These are phyloP conservation scores for Aspiorhynchus laticeps DNA, from an alignment of 2,113 vertebrate species.

Conservation along the genomic window DNA sequence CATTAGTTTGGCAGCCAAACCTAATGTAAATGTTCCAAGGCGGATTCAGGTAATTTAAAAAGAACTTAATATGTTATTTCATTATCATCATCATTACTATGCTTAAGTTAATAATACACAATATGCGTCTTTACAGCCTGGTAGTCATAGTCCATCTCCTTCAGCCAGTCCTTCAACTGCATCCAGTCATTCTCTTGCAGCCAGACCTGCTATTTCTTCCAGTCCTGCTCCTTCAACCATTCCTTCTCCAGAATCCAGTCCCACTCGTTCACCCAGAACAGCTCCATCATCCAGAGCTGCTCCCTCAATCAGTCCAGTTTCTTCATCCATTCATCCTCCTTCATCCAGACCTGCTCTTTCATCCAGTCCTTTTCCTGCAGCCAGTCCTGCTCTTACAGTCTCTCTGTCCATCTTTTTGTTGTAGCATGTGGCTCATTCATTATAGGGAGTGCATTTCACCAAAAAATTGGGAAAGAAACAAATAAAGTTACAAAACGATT, in stretches of 20 bases:
- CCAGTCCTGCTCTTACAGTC: neutral
- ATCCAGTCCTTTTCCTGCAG: neutral
- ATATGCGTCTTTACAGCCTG: neutral
- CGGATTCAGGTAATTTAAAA: slow-evolving; percentile 4
- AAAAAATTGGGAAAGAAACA: too few relatives aligned
- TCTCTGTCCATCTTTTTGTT: neutral
- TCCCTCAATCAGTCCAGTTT: too few relatives aligned
- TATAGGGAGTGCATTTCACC: too few relatives aligned
- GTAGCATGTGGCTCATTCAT: too few relatives aligned
- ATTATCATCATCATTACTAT: neutral
- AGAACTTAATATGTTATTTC: neutral
- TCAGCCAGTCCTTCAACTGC: neutral
- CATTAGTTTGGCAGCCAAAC: neutral
- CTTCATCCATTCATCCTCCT: too few relatives aligned
- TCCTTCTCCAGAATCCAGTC: too few relatives aligned
- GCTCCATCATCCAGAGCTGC: too few relatives aligned
- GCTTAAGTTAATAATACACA: neutral
- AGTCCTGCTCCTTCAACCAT: too few relatives aligned
- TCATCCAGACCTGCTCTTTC: too few relatives aligned
- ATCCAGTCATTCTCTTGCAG: too few relatives aligned
- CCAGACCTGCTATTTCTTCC: neutral
- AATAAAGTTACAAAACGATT: too few relatives aligned
- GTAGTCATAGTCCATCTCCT: neutral
- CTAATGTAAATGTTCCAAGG: neutral
- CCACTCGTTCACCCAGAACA: too few relatives aligned